phyloP scores from a whole-genome alignment of 2,888 invertebrate species.

The Saturnia japonica region DNA sequence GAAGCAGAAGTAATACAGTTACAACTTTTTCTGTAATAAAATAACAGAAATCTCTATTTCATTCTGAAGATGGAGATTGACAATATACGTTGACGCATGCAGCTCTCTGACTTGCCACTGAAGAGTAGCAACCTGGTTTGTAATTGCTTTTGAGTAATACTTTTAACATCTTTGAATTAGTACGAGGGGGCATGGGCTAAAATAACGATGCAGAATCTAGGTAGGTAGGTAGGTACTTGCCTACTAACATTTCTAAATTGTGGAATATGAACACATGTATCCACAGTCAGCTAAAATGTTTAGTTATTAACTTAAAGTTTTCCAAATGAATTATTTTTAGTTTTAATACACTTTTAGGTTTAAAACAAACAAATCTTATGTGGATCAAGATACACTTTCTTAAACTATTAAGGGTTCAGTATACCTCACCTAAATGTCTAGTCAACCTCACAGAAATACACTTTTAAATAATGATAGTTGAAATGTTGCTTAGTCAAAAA shows the following conservation, averaged over 20 bases:
- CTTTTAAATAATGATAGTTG: too few relatives aligned
- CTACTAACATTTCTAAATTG: background rate
- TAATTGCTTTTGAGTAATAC: background rate
- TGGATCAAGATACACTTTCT: background rate
- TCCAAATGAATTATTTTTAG: background rate
- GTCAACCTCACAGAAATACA: background rate
- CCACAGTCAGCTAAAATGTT: background rate
- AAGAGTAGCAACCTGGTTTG: background rate
- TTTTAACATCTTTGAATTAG: background rate
- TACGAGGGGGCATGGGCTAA: background rate
- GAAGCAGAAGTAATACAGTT: background rate
- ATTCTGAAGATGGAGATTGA: background rate
- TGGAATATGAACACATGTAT: too few relatives aligned
- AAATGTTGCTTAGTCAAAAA: too few relatives aligned
- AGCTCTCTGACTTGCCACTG: too few relatives aligned
- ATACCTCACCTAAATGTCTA: background rate
- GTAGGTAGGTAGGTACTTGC: background rate
- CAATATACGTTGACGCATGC: background rate
- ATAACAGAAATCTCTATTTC: background rate
- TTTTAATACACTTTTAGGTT: background rate
- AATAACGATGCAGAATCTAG: background rate
- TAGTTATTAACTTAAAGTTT: too few relatives aligned
- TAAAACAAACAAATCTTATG: background rate
- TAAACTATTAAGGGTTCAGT: background rate
- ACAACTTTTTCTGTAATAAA: background rate